phyloP scores from a whole-genome alignment of 2,888 invertebrate genomes.

The Mongoloraphidia duomilia region DNA sequence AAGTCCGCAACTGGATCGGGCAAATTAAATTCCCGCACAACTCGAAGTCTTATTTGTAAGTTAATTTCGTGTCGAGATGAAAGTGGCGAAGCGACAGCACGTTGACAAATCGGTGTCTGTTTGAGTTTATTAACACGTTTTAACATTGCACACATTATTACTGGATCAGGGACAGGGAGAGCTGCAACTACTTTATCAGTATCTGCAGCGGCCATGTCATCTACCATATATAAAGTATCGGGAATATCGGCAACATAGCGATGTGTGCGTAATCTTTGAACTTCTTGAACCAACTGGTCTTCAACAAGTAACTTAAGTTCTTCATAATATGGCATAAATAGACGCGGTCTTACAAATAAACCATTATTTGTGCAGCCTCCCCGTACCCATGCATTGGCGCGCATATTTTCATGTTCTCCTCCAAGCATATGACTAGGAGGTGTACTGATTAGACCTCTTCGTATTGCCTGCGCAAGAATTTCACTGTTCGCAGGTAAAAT shows the following conservation, averaged over 20 bases:
- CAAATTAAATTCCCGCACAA: slow-evolving; percentile 85
- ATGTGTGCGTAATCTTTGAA: slow-evolving; percentile 53
- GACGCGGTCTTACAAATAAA: slow-evolving; percentile 66
- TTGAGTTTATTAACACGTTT: slow-evolving; percentile 74
- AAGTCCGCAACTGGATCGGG: slow-evolving; percentile 79
- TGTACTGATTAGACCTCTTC: slow-evolving; percentile 63
- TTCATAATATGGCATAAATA: slow-evolving; percentile 90
- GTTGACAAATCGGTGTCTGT: slow-evolving; percentile 61
- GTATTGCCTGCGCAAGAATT: slow-evolving; percentile 50
- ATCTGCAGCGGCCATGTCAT: slow-evolving; percentile 40
- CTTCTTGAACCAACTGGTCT: slow-evolving; percentile 68
- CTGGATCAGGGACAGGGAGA: slow-evolving; percentile 61
- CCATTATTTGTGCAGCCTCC: slow-evolving; percentile 55
- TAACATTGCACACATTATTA: slow-evolving; percentile 63
- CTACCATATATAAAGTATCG: slow-evolving; percentile 85
- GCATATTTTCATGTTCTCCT: slow-evolving; percentile 48
- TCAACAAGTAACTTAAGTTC: slow-evolving; percentile 82
- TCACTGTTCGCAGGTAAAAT: slow-evolving; percentile 75
- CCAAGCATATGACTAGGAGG: slow-evolving; percentile 79
- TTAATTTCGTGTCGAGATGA: slow-evolving; percentile 65
- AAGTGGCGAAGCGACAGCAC: slow-evolving; percentile 60
- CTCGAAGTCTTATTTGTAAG: slow-evolving; percentile 67
- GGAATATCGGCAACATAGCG: slow-evolving; percentile 73
- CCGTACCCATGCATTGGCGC: slow-evolving; percentile 68
- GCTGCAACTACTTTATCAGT: slow-evolving; percentile 50